Percentiles rank a stretch among this genome's conserved stretches.
Conservation (phyloP, 2,113 vertebrate genomes). For the Myotis brandtii region DNA sequence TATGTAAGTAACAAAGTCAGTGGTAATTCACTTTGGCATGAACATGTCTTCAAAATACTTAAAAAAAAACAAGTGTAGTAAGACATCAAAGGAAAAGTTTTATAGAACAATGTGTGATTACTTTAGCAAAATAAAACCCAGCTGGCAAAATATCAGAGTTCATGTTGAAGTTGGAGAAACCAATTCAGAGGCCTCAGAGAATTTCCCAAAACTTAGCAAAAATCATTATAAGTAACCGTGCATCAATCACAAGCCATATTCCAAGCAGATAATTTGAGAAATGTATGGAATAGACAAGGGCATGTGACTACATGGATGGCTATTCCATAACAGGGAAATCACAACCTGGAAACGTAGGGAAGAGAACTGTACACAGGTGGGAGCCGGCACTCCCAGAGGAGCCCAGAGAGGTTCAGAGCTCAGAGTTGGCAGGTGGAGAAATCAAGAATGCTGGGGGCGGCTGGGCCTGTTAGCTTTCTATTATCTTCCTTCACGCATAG, state of each 20-base stretch:
- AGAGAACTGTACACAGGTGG: background rate
- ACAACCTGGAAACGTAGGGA: background rate
- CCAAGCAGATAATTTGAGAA: background rate
- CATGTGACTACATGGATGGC: background rate
- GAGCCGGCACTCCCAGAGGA: background rate
- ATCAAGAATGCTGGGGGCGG: background rate
- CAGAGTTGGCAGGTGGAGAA: background rate
- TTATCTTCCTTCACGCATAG: background rate
- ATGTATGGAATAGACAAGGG: background rate
- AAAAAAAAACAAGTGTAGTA: background rate
- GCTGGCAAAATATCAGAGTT: background rate
- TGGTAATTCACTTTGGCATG: conserved; percentile 17
- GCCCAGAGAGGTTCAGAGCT: background rate
- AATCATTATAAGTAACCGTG: background rate
- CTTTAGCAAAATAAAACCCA: conserved; percentile 30
- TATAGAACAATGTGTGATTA: background rate
- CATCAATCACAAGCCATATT: background rate
- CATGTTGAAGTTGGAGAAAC: background rate
- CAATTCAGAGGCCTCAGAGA: conserved; percentile 3
- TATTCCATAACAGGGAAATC: background rate
- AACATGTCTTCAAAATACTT: conserved; percentile 25
- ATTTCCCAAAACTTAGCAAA: conserved; percentile 22
- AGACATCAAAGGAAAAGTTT: conserved; percentile 19
- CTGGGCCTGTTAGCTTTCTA: background rate
- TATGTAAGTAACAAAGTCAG: background rate